A percentile compares a stretch with the other conserved stretches of the same genome.
Evolutionary conservation across 1,140 invertebrate species (phyloP).

Genomic region (Cheumatopsyche charites): DNA sequence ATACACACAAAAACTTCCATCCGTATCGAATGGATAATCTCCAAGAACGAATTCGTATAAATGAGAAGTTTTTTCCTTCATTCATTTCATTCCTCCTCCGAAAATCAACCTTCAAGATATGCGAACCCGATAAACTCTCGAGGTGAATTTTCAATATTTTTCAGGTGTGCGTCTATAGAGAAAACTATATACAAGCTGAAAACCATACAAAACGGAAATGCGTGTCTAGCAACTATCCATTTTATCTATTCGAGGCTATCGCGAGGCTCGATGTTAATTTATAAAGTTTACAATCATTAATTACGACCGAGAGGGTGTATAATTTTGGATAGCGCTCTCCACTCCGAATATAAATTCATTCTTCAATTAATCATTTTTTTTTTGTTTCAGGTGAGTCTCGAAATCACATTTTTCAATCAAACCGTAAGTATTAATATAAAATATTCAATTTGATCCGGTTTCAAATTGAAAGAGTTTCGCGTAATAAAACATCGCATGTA

Average conservation of each 20-base stretch:
- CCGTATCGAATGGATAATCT: too few species aligned
- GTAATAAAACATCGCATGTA: conserved; percentile 9
- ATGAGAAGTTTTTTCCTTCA: conserved; percentile 5
- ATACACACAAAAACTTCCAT: too few species aligned
- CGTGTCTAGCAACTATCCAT: conserved; percentile 34
- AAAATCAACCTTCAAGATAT: background rate
- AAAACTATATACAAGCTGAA: background rate
- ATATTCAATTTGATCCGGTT: too few species aligned
- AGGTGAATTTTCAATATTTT: conserved; percentile 11
- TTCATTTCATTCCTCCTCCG: too few species aligned
- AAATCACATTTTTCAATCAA: background rate
- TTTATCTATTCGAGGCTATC: conserved; percentile 46
- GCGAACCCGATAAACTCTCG: background rate
- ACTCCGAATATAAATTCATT: background rate
- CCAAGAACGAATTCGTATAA: background rate
- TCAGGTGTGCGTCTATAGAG: conserved; percentile 15
- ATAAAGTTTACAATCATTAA: conserved; percentile 47
- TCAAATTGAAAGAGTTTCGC: too few species aligned
- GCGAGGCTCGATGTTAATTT: conserved; percentile 44
- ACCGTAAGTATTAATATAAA: too few species aligned
- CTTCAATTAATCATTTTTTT: background rate
- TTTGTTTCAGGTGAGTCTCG: background rate
- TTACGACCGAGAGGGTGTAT: conserved; percentile 41
- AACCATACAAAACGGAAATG: conserved; percentile 33
- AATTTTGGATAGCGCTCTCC: conserved; percentile 30